Evolutionary conservation across 2,113 vertebrate species (phyloP), one percentile per base, ranked within the genome.

Genomic region (Percina caprodes): DNA sequence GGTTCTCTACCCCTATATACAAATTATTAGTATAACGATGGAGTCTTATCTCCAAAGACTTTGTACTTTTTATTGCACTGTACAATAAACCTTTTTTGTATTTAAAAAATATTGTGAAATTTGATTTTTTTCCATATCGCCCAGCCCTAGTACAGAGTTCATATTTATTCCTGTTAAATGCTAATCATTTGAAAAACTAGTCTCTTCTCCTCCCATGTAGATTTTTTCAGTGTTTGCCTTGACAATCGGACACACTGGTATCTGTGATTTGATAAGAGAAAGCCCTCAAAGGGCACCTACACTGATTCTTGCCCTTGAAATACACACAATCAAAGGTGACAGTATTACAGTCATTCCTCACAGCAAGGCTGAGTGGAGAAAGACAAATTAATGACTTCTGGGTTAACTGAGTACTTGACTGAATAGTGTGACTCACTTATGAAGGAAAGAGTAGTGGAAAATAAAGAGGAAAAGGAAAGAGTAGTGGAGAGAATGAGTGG

Each of bases 261-360:
- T 74, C 19, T 49, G 56, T 61, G 79, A 74, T 24, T 73, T 21
- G 70, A 51, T 46, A 39, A 74, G 54, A 74, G 71, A 68, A 33
- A 5, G 16, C 42, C 46, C 66, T 52, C n/a, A 68, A 69, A 62
- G 66, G 73, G 56, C 19, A 39, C 61, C 74, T 13, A 21, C 3
- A 80, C 18, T 55, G 14, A 69, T 60, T 60, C 19, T 42, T 35
- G 0, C 63, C 45, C 35, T 35, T 18, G 1, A 77, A 11, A 73
- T 39, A 16, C 26, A 69, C n/a, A 65, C 4, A 69, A 46, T 60
- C 45, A 67, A 77, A 62, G 46, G n/a, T 74, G 55, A 21, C 46
- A 69, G 26, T 23, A 30, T 69, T 35, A 21, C 3, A 46, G 54
- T 83, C 62, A 26, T 51, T 18, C 26, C 56, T 15, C 42, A 33